Conservation (phyloP, 2,113 vertebrate species). For the Chroicocephalus ridibundus region DNA sequence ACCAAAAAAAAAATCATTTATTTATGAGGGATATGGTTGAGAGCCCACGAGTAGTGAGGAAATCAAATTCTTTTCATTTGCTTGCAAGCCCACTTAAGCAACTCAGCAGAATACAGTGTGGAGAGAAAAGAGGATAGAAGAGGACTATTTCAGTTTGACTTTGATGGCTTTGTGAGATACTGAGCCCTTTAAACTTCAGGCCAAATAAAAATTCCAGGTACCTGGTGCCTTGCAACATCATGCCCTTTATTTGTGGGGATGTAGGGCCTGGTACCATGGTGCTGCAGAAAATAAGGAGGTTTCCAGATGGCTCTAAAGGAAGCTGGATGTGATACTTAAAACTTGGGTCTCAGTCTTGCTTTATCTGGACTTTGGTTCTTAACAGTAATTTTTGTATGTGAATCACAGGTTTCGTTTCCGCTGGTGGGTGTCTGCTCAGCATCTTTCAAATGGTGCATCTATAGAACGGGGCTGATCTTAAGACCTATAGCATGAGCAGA, state of each 20-base stretch:
- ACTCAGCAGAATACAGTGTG: neutral
- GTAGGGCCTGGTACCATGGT: neutral
- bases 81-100: neutral
- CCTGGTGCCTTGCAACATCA: neutral
- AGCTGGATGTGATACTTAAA: neutral
- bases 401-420: neutral
- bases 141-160: neutral
- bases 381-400: neutral
- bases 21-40: neutral
- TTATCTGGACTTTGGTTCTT: neutral
- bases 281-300: neutral
- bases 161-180: neutral
- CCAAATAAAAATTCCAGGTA: neutral
- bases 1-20: neutral
- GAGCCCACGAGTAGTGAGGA: neutral
- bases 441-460: neutral
- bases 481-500: neutral
- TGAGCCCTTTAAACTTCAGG: neutral
- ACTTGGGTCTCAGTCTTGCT: neutral
- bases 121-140: neutral
- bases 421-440: neutral
- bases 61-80: neutral
- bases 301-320: neutral
- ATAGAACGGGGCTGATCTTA: neutral
- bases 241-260: neutral